phyloP scores from a whole-genome alignment of 2,113 vertebrate species.

The Notothenia rossii region DNA sequence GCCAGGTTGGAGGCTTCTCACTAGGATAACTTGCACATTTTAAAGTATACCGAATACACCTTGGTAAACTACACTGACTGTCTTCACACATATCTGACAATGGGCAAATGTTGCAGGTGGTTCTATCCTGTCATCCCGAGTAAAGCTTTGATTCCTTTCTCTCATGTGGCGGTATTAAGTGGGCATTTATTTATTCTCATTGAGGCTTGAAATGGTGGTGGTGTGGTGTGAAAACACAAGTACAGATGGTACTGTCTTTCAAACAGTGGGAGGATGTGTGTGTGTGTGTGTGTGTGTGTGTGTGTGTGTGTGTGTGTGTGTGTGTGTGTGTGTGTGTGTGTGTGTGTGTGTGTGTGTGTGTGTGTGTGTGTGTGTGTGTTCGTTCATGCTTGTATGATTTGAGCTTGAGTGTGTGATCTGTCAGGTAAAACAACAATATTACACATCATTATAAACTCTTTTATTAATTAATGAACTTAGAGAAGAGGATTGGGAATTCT shows the following conservation, averaged over 20 bases:
- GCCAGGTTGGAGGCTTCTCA: slow-evolving; percentile 6
- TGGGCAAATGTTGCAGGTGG: slow-evolving; percentile 58
- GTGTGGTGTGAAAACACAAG: slow-evolving; percentile 64
- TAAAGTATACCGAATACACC: not conserved
- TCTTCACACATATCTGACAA: slow-evolving; percentile 35
- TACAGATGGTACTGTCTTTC: slow-evolving; percentile 75
- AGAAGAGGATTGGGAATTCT: not conserved
- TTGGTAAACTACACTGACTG: not conserved
- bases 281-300: no score
- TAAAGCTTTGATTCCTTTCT: slow-evolving; percentile 43
- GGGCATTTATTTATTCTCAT: slow-evolving; percentile 53
- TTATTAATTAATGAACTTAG: not conserved
- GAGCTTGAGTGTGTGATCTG: slow-evolving; percentile 6
- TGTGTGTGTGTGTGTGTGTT: slow-evolving; percentile 1
- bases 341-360: slow-evolving; percentile 1
- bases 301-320: slow-evolving; percentile 16
- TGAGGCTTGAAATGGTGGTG: slow-evolving; percentile 59
- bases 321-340: not conserved
- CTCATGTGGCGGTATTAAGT: slow-evolving; percentile 44
- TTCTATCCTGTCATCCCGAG: slow-evolving; percentile 39
- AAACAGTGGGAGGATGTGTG: slow-evolving; percentile 50
- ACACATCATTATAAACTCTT: not conserved
- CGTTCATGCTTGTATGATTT: slow-evolving; percentile 47
- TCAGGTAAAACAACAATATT: slow-evolving; percentile 37
- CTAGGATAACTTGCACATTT: not conserved